A percentile compares a stretch with the other conserved stretches of the same genome.
phyloP scores from a whole-genome alignment of 1,140 invertebrate genomes.

The Diuraphis noxia region DNA sequence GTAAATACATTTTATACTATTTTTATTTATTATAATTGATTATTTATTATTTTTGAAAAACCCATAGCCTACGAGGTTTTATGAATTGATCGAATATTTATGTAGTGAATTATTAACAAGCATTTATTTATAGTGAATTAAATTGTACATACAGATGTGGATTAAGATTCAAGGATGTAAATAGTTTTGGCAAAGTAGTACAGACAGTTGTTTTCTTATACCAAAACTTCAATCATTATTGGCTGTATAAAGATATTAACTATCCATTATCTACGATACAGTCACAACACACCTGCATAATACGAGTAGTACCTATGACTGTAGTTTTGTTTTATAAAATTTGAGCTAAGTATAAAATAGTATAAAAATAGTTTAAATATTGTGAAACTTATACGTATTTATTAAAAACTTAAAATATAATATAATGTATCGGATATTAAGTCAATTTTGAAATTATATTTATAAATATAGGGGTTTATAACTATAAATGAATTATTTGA shows the following conservation, averaged over 20 bases:
- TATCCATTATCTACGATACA: not conserved
- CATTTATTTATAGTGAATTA: not conserved
- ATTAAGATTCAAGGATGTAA: not conserved
- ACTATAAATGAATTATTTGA: not conserved
- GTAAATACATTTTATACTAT: not conserved
- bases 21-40: not conserved
- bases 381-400: not conserved
- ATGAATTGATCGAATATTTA: not conserved
- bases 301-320: not conserved
- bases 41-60: not conserved
- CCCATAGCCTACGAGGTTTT: not conserved
- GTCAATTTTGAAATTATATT: not conserved
- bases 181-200: constrained; percentile 23
- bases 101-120: not conserved
- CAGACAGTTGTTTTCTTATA: not conserved
- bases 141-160: not conserved
- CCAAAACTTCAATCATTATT: not conserved
- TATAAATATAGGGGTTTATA: too few relatives aligned
- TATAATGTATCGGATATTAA: not conserved
- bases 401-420: not conserved
- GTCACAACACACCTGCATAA: not conserved
- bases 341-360: not conserved
- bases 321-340: not conserved
- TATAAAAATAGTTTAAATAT: not conserved
- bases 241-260: not conserved